Base-by-base conservation (phyloP, 2,113 vertebrate genomes). In the Spea bombifrons region DNA sequence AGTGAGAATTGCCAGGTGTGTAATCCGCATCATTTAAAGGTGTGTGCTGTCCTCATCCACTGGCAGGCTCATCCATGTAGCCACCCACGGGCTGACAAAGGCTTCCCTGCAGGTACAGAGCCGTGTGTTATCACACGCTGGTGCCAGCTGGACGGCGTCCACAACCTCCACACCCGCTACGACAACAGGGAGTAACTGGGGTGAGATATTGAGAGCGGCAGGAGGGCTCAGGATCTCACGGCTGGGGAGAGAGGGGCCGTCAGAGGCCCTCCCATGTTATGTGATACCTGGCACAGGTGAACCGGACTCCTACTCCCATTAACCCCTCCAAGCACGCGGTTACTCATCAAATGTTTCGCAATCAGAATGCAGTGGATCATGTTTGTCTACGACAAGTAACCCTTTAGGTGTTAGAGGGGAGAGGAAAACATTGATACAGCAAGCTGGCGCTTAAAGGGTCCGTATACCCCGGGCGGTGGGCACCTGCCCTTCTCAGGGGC, bases 181-280 rank as follows among this genome's bases (percentile, higher is more conserved):
- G 46, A n/a, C 44, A 12, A 72, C 47, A 66, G 43, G 70, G 61
- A 30, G 76, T 71, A 45, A 61, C 47, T 52, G 7, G 16, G 53
- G 55, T 44, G 67, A 68, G 44, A 17, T 76, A 13, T 8, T 9
- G 2, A 48, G 69, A 57, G 13, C 16, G 30, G 30, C 10, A 45
- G 76, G 48, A 65, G 63, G 76, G 61, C 9, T 55, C 8, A 1
- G n/a, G 15, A 73, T 79, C 76, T 73, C 76, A 66, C 76, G 69
- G 72, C 76, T 47, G 57, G 5, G 59, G 44, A 66, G 68, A 64
- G 69, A 57, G 70, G 48, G 46, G 59, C 0, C 15, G 69, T 30
- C 30, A 55, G 50, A 66, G 7, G 6, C 13, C 12, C 30, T 3
- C 4, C 16, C 46, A 17, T 43, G 55, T 5, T 12, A 6, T 75